Percentiles rank a stretch among this genome's conserved stretches.
Conservation (phyloP, 2,113 vertebrate species). For the Anolis carolinensis region DNA sequence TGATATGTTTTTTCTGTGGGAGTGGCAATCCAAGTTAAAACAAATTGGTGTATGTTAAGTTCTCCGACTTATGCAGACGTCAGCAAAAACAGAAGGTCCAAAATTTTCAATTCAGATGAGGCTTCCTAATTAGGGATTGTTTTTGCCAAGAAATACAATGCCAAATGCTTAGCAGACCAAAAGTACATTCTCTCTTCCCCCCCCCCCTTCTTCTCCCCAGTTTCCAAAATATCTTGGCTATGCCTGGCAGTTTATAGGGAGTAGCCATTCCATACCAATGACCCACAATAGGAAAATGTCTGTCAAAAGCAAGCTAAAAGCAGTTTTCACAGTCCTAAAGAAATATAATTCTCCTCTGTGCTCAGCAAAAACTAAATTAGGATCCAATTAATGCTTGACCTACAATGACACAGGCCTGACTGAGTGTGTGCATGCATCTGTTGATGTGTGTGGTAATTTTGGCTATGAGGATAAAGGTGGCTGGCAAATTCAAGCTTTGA, state of each 20-base stretch:
- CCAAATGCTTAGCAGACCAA: constrained; percentile 17
- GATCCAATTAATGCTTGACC: not conserved
- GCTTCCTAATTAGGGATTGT: constrained; percentile 4
- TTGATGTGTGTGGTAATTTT: not conserved
- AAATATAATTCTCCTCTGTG: not conserved
- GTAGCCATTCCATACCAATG: not conserved
- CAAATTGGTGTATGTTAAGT: not conserved
- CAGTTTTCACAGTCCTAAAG: not conserved
- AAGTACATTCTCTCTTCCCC: not conserved
- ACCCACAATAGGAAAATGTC: constrained; percentile 1
- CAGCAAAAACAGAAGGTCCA: constrained; percentile 12
- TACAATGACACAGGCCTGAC: not conserved
- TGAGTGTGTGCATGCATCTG: too few relatives aligned
- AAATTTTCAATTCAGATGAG: not conserved
- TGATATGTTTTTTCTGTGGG: not conserved
- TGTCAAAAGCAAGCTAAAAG: not conserved
- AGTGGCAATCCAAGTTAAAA: not conserved
- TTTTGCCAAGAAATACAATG: constrained; percentile 11
- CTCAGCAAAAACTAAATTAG: not conserved
- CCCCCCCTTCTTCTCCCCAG: not conserved
- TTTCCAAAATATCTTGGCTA: constrained; percentile 15
- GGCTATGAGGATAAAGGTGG: not conserved
- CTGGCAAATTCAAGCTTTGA: not conserved
- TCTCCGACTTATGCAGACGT: not conserved
- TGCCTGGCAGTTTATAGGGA: not conserved